Conservation (phyloP, 2,113 vertebrate species). For the Noctilio leporinus region DNA sequence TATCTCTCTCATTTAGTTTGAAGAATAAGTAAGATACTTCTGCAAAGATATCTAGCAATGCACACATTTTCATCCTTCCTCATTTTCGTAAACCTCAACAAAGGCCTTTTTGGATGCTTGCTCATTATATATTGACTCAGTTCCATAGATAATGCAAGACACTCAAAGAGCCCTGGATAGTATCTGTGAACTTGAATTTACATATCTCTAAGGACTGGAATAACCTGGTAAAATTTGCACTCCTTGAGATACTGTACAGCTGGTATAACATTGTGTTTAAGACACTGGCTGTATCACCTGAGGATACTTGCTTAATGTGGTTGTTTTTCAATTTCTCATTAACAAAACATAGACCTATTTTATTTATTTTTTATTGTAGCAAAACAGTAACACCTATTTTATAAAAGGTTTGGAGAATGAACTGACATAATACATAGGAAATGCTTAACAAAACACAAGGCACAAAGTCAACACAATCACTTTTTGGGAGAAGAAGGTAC, state of each 20-base stretch:
- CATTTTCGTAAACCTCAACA: background rate
- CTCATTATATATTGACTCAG: background rate
- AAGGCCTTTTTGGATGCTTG: background rate
- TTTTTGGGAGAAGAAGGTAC: slow-evolving; percentile 1
- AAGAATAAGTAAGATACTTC: background rate
- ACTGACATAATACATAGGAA: background rate
- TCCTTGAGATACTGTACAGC: background rate
- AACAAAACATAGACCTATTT: background rate
- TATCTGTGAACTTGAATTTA: background rate
- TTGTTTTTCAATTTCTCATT: background rate
- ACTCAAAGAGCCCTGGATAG: background rate
- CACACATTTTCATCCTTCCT: background rate
- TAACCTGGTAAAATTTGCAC: background rate
- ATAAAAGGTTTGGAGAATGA: background rate
- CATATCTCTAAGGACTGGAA: background rate
- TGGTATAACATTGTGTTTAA: background rate
- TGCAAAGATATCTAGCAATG: background rate
- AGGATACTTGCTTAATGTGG: background rate
- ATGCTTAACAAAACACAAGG: background rate
- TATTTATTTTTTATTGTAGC: too few species aligned
- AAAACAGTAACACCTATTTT: background rate
- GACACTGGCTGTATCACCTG: background rate
- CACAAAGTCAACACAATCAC: background rate
- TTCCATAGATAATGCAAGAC: background rate
- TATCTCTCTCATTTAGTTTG: background rate